Evolutionary conservation across 64 coral and sea anemone species (phyloP), one percentile per base, ranked within the genome.

Genomic region (Porites australiensis): DNA sequence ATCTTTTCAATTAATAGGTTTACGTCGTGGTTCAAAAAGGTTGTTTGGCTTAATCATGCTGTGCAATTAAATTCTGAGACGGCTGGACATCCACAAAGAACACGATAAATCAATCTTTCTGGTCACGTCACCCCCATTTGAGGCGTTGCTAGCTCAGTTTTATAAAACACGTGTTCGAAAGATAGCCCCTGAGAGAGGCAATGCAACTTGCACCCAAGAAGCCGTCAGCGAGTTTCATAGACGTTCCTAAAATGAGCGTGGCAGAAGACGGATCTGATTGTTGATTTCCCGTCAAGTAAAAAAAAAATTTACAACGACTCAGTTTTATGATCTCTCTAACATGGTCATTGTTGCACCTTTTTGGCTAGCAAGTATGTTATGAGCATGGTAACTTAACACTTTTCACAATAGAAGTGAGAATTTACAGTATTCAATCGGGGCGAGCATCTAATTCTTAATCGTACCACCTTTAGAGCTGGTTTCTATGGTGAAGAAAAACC

Each of bases 401-500:
- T 15, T 64, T n/a, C 66, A 83, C 81, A 68, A 68, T 50, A 84
- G 81, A 15, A 18, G 3, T 68, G 81, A 64, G 67, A 84, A 67
- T 69, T 67, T 68, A 21, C 10, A n/a, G 81, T 21, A 0, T 6
- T 68, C 21, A 51, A 61, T n/a, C 21, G 46, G 63, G 81, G 44
- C 63, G 47, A 45, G 52, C 16, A 47, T 84, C 49, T 68, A 22
- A 53, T 48, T 50, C 15, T 65, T 47, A 27, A 68, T 9, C 6
- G 13, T 6, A 78, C 15, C 63, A 50, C 81, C 61, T 68, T 68
- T 68, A 15, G 63, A 15, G 9, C 5, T 22, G 44, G 81, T 84
- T 84, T 84, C 81, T 84, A 84, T 84, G 81, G 62, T 48, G 49
- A 84, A 69, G 19, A 4, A 9, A 63, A 84, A 84, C 63, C 46